Conservation (phyloP, 2,888 invertebrate species). For the Slavum lentiscoides region DNA sequence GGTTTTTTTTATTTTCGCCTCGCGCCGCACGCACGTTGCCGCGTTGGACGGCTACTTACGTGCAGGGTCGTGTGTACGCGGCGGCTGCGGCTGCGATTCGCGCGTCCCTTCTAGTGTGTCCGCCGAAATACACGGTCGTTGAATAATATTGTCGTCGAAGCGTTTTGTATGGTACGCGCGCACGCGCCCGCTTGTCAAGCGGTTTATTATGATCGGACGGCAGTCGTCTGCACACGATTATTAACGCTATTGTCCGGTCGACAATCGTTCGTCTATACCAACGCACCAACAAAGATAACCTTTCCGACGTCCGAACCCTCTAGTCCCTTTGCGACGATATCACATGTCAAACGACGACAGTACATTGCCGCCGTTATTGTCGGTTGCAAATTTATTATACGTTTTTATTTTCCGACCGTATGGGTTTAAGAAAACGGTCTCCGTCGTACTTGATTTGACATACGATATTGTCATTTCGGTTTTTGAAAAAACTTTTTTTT, state of each 20-base stretch:
- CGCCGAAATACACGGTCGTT: too few species aligned
- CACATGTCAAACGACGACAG: not conserved
- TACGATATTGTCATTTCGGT: too few species aligned
- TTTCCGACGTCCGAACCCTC: not conserved
- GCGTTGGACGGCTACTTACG: not conserved
- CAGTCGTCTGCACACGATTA: not conserved
- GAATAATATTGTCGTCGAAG: not conserved
- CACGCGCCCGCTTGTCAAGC: not conserved
- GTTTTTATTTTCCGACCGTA: too few species aligned
- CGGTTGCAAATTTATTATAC: too few species aligned
- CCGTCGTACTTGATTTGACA: too few species aligned
- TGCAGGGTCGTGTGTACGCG: not conserved
- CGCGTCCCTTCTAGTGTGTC: not conserved
- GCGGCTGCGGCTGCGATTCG: not conserved
- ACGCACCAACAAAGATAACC: not conserved
- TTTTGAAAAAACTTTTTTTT: too few species aligned
- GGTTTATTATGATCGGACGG: constrained; percentile 12
- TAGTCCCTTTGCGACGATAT: too few species aligned
- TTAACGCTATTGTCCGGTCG: not conserved
- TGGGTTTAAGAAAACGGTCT: too few species aligned
- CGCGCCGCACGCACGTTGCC: too few species aligned
- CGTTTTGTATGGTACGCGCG: not conserved
- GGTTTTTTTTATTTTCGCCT: too few species aligned
- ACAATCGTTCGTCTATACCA: not conserved
- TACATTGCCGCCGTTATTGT: not conserved